Percentiles rank a stretch among this genome's conserved stretches.
Conservation (phyloP, 2,113 vertebrate species). For the Aldabrachelys gigantea region DNA sequence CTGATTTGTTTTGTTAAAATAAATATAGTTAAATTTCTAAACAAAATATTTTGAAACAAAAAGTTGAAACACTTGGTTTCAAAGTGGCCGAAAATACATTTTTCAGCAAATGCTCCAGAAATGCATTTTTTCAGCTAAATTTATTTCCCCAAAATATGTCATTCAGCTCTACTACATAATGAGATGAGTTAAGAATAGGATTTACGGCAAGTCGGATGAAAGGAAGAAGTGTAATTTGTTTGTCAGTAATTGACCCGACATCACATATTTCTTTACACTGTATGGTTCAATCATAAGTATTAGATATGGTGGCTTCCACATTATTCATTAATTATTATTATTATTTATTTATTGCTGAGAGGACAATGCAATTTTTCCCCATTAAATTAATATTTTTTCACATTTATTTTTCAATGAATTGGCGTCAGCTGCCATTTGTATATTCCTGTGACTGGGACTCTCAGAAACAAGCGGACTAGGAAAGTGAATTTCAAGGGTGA, state of each 20-base stretch:
- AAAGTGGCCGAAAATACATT: too few species aligned
- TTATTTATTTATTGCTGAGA: neutral
- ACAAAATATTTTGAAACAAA: too few species aligned
- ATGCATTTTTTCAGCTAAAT: too few species aligned
- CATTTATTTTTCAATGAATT: neutral
- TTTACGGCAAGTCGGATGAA: neutral
- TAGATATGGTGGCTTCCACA: neutral
- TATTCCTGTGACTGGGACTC: neutral
- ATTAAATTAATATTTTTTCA: neutral
- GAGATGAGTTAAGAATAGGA: neutral
- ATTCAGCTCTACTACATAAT: neutral
- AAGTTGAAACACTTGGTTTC: too few species aligned
- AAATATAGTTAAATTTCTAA: too few species aligned
- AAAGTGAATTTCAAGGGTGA: conserved; percentile 10
- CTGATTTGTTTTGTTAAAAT: too few species aligned
- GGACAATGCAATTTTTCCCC: neutral
- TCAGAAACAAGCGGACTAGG: neutral
- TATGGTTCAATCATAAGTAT: neutral
- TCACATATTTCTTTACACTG: neutral
- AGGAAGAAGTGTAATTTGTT: neutral
- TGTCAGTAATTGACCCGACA: neutral
- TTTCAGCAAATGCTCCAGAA: too few species aligned
- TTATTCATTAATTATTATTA: too few species aligned
- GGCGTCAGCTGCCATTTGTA: neutral
- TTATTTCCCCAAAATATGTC: too few species aligned